Base-by-base conservation (phyloP, 1,140 invertebrate species). In the Pantala flavescens region DNA sequence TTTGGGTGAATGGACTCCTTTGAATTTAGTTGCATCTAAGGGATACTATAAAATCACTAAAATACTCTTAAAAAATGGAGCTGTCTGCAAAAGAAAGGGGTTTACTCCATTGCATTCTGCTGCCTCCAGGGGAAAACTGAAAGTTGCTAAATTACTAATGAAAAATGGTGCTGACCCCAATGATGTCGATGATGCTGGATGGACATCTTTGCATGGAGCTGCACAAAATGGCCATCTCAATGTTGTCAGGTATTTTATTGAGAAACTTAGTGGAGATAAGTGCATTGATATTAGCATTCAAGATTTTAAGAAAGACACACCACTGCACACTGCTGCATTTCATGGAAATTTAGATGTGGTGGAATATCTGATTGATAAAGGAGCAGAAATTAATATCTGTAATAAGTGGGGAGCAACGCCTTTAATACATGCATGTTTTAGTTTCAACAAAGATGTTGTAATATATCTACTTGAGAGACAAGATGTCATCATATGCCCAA, bases 81-180 rank as follows among this genome's bases (percentile, higher is more conserved):
- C 49, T 7, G n/a, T 19, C 3, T 1, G 3, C 43, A 24, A 74
- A 43, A 43, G 55, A 23, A 19, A 19, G 19, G 73, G 49, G 9
- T 16, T 19, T 55, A 74, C 73, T 43, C 73, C 73, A 12, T 23
- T 74, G 43, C 73, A 74, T 55, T 49, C 9, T 16, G 73, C 73
- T 10, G 73, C 73, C 0, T 11, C n/a, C 23, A 63, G n/a, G 3
- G 49, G 49, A 7, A 3, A 14, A 16, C n/a, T 63, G n/a, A 63
- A 63, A 19, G 49, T 63, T 19, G 49, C n/a, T 7, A 63, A 63
- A 63, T 14, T 19, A 5, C 49, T 63, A 3, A 63, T 63, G 12
- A 5, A 63, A 19, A 21, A 63, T 19, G 49, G 49, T 16, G 49
- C 49, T 63, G 12, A 21, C 12, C 14, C n/a, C 2, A 63, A 63